Evolutionary conservation across 2,888 invertebrate species (phyloP), one percentile per base, ranked within the genome.

Genomic region (Dicyrtoma fusca): DNA sequence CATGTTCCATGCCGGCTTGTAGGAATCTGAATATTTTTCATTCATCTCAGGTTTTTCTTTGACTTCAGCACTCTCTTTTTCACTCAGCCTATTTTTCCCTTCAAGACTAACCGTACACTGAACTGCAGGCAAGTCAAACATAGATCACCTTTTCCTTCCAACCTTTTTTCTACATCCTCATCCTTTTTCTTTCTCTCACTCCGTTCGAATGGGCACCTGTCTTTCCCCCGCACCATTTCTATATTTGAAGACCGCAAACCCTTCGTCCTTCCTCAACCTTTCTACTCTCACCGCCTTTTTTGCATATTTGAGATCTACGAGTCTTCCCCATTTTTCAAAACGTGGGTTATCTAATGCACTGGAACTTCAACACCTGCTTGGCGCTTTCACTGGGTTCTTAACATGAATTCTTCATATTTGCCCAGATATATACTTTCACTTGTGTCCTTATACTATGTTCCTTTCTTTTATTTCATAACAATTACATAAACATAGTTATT

Each of bases 31-130:
- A 42, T 45, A 68, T 68, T 68, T 68, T 55, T 57, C 68, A 68
- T 68, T 68, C 68, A 68, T 68, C 68, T 68, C 68, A 68, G 68
- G 68, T 68, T 68, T 44, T 68, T 57, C 68, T 42, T 68, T 68
- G 68, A 68, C 71, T 71, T 45, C 23, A 45, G 19, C 55, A 71
- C 71, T 71, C 63, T 64, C 71, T 63, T 63, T 71, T 69, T 69
- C 62, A 61, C 69, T 69, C 69, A 69, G 47, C 47, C 63, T 19
- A 34, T 63, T 71, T 71, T 53, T 34, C 71, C 55, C 42, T 63
- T 63, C 14, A 57, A 49, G 42, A 61, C n/a, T n/a, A n/a, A n/a
- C n/a, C n/a, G n/a, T 34, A 51, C 21, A 51, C 51, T 51, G 21
- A 5, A n/a, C n/a, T 19, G 17, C 25, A 11, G 10, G 23, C 34